These are phyloP conservation scores for Mystacornis crossleyi DNA, from an alignment of 2,113 vertebrate species.

Conservation along the genomic window DNA sequence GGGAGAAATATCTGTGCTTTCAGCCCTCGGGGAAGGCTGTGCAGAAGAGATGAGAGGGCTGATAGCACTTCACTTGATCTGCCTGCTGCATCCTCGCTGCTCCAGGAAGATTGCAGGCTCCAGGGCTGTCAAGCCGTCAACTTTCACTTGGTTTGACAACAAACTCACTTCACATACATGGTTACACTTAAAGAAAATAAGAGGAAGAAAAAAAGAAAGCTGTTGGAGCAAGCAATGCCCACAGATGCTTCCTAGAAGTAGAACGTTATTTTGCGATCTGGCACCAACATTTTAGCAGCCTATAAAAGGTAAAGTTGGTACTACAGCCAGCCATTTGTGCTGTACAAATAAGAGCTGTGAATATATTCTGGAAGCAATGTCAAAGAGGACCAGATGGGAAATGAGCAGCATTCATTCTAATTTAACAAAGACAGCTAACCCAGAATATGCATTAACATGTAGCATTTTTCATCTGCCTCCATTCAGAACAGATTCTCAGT, in stretches of 20 bases:
- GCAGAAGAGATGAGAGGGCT: slow-evolving; percentile 31
- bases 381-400: slow-evolving; percentile 72
- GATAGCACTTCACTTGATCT: not conserved
- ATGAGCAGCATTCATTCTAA: slow-evolving; percentile 69
- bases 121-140: slow-evolving; percentile 46
- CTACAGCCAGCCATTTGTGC: slow-evolving; percentile 67
- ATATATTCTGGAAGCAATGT: slow-evolving; percentile 71
- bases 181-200: slow-evolving; percentile 57
- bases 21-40: not conserved
- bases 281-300: slow-evolving; percentile 53
- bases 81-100: not conserved
- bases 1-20: slow-evolving; percentile 28
- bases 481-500: slow-evolving; percentile 58
- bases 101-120: slow-evolving; percentile 11
- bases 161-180: slow-evolving; percentile 45
- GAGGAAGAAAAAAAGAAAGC: slow-evolving; percentile 43
- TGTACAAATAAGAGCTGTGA: slow-evolving; percentile 67
- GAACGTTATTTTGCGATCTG: slow-evolving; percentile 47
- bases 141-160: slow-evolving; percentile 63
- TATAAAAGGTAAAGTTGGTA: slow-evolving; percentile 71
- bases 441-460: slow-evolving; percentile 61
- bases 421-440: slow-evolving; percentile 70
- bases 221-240: slow-evolving; percentile 44
- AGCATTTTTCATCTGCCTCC: slow-evolving; percentile 62
- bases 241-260: slow-evolving; percentile 64